These are phyloP conservation scores for Drosophila arizonae DNA, from an alignment of 1,140 invertebrate species.

Conservation along the genomic window DNA sequence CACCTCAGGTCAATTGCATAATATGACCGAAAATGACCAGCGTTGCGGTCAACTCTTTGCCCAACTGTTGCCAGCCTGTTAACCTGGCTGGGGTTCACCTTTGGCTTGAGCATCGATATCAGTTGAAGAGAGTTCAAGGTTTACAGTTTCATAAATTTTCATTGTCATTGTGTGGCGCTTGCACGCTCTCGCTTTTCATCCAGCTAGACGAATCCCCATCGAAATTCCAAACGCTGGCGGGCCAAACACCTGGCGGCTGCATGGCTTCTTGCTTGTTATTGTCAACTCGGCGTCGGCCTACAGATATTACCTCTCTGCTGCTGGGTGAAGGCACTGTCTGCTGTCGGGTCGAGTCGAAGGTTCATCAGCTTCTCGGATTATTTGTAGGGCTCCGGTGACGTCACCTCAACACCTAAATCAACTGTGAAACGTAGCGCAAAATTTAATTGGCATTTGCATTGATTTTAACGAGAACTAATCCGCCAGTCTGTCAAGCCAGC, in stretches of 20 bases:
- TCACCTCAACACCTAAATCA: slow-evolving; percentile 53
- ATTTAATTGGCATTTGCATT: slow-evolving; percentile 63
- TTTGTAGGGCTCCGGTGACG: slow-evolving; percentile 39
- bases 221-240: neutral
- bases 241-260: slow-evolving; percentile 33
- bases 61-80: neutral
- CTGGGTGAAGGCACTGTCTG: slow-evolving; percentile 24
- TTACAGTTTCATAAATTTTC: slow-evolving; percentile 43
- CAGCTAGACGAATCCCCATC: slow-evolving; percentile 31
- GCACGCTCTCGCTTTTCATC: slow-evolving; percentile 30
- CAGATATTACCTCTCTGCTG: slow-evolving; percentile 5
- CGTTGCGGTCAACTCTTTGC: slow-evolving; percentile 9
- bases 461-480: slow-evolving; percentile 24
- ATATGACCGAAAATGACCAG: slow-evolving; percentile 6
- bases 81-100: slow-evolving; percentile 32
- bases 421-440: slow-evolving; percentile 56
- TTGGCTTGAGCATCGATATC: slow-evolving; percentile 13
- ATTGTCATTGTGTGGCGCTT: slow-evolving; percentile 21
- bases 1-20: slow-evolving; percentile 44
- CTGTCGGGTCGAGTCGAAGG: slow-evolving; percentile 10
- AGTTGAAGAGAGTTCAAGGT: slow-evolving; percentile 36
- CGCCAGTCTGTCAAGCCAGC: slow-evolving; percentile 12
- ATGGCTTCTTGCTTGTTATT: slow-evolving; percentile 35
- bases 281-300: slow-evolving; percentile 45
- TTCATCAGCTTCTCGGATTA: slow-evolving; percentile 18